Percentiles rank a stretch among this genome's conserved stretches.
These are phyloP conservation scores for Drosophila antonietae DNA, from an alignment of 2,888 invertebrate genomes.

Conservation along the genomic window DNA sequence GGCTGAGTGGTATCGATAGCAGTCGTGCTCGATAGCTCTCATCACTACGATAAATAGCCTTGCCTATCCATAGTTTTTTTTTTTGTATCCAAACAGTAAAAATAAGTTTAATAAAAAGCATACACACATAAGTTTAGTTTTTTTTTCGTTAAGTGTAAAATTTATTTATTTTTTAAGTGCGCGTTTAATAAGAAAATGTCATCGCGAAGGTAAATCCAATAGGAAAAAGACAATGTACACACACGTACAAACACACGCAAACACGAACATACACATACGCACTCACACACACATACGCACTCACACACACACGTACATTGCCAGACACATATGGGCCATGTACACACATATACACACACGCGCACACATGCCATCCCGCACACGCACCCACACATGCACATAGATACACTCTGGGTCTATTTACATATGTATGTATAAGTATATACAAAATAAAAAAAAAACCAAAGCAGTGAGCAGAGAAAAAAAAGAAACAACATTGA, in stretches of 20 bases:
- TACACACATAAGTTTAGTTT: constrained; percentile 68
- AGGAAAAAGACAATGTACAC: constrained; percentile 71
- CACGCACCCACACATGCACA: constrained; percentile 34
- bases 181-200: constrained; percentile 81
- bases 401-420: constrained; percentile 65
- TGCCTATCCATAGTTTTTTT: constrained; percentile 69
- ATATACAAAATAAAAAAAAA: constrained; percentile 64
- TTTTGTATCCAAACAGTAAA: constrained; percentile 75
- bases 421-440: constrained; percentile 75
- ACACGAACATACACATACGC: constrained; percentile 23
- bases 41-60: constrained; percentile 65
- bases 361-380: constrained; percentile 28
- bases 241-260: constrained; percentile 31
- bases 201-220: constrained; percentile 82
- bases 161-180: constrained; percentile 77
- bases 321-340: constrained; percentile 18
- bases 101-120: constrained; percentile 73
- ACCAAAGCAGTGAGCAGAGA: constrained; percentile 26
- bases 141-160: constrained; percentile 73
- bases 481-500: constrained; percentile 49
- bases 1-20: constrained; percentile 41
- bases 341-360: constrained; percentile 28
- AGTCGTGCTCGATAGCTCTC: constrained; percentile 49
- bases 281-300: constrained; percentile 15
- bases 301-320: constrained; percentile 14